Conservation (phyloP, 2,113 vertebrate species). For the Hemichromis elongatus region DNA sequence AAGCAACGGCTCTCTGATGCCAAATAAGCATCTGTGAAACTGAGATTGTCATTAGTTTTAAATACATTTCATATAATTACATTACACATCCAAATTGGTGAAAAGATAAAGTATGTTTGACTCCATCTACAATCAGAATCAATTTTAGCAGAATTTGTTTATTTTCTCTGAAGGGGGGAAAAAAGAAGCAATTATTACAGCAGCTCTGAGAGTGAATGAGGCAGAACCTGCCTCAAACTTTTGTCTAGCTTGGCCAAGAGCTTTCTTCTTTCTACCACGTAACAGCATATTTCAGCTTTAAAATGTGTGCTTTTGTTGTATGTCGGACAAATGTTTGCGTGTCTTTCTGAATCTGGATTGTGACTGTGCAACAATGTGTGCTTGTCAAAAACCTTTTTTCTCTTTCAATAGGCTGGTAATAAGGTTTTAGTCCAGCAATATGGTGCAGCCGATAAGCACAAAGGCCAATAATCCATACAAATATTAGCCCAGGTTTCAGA, state of each 20-base stretch:
- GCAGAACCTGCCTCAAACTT: slow-evolving; percentile 3
- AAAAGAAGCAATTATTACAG: slow-evolving; percentile 6
- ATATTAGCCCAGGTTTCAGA: slow-evolving; percentile 61
- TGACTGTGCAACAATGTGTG: slow-evolving; percentile 7
- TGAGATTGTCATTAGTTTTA: neutral
- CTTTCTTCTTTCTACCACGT: neutral
- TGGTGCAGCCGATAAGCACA: slow-evolving; percentile 61
- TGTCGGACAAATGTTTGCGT: slow-evolving; percentile 4
- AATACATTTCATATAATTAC: slow-evolving; percentile 1
- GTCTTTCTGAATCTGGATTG: slow-evolving; percentile 12
- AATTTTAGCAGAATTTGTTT: slow-evolving; percentile 8
- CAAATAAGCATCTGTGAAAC: neutral
- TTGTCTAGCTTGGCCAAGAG: neutral
- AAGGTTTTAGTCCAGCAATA: slow-evolving; percentile 56
- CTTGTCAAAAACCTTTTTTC: slow-evolving; percentile 23
- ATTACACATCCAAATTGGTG: neutral
- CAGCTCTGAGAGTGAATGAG: slow-evolving; percentile 22
- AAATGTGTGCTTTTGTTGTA: slow-evolving; percentile 28
- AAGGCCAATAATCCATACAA: slow-evolving; percentile 64
- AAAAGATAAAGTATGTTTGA: neutral
- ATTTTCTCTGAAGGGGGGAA: neutral
- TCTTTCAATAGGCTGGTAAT: slow-evolving; percentile 53
- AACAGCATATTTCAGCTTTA: neutral
- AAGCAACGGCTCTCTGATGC: neutral
- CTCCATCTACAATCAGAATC: neutral